Base-by-base conservation (phyloP, 2,888 invertebrate species). In the Trichopoda pennipes region DNA sequence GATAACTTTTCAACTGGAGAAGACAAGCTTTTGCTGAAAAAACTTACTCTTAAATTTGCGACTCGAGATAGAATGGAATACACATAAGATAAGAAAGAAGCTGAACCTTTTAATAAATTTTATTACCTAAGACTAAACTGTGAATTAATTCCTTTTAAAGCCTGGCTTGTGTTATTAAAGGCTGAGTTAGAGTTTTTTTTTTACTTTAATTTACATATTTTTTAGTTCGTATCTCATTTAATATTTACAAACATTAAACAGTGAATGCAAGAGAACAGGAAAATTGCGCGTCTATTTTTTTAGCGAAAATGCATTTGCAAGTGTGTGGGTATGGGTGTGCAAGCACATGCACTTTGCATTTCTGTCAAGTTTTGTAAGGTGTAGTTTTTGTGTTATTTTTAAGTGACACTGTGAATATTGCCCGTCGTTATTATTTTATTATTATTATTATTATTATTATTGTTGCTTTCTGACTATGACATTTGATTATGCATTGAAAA, bases 401-500 rank as follows among this genome's bases (percentile, higher is more conserved):
- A 58, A 51, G 38, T 74, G 60, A 42, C 42, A 35, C 32, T 61
- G n/a, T 55, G 38, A 7, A 42, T 80, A 17, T 21, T 51, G 63
- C 42, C 35, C 17, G 38, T 28, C 38, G 19, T 38, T 73, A 44
- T 12, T 63, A n/a, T n/a, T n/a, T n/a, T n/a, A n/a, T n/a, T n/a
- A n/a, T n/a, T n/a, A n/a, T n/a, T n/a, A n/a, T n/a, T n/a, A n/a
- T n/a, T n/a, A n/a, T n/a, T n/a, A 12, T n/a, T 47, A 19, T 47
- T 79, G 60, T 55, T 68, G 64, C 75, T 64, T 78, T 60, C 69
- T 55, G 61, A 44, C 60, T 66, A 44, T 17, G 68, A 68, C 47
- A 76, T 77, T 66, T 75, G 47, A 75, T 72, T 72, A 79, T 17
- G 70, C 66, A 79, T 55, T 61, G 35, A 60, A 42, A 35, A 56